Evolutionary conservation across 2,113 vertebrate genomes (phyloP).

Genomic region (Myanophis thanlyinensis): DNA sequence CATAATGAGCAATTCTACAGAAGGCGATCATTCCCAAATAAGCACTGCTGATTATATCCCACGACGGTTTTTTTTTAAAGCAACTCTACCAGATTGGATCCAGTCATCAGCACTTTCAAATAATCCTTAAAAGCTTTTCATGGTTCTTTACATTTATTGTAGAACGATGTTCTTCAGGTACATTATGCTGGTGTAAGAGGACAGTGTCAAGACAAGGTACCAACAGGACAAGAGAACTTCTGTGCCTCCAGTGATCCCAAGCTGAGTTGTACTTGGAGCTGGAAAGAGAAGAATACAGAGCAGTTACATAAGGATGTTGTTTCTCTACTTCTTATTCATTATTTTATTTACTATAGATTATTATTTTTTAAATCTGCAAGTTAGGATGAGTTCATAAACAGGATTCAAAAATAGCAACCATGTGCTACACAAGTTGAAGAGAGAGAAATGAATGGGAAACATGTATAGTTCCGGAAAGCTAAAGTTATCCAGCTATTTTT

Average conservation of each 20-base stretch:
- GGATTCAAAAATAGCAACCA: neutral
- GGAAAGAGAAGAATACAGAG: slow-evolving; percentile 71
- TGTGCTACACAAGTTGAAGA: rapidly evolving
- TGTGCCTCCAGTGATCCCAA: slow-evolving; percentile 88
- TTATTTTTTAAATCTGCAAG: neutral
- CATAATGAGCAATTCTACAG: slow-evolving; percentile 90
- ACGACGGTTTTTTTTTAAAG: slow-evolving; percentile 76
- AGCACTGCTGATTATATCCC: slow-evolving; percentile 88
- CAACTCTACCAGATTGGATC: slow-evolving; percentile 93
- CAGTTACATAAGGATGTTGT: neutral
- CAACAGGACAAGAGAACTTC: slow-evolving; percentile 89
- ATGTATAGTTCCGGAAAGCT: neutral
- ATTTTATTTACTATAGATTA: neutral
- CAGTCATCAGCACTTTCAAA: slow-evolving; percentile 88
- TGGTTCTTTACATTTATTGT: slow-evolving; percentile 90
- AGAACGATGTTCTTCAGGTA: slow-evolving; percentile 85
- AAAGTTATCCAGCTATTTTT: neutral
- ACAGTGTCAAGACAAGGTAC: slow-evolving; percentile 90
- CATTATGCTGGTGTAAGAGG: slow-evolving; percentile 92
- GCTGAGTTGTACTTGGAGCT: slow-evolving; percentile 96
- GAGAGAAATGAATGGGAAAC: neutral
- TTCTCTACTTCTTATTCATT: rapidly evolving
- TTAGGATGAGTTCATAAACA: neutral
- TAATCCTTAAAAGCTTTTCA: slow-evolving; percentile 88
- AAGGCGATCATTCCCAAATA: slow-evolving; percentile 82